Base-by-base conservation (phyloP, 2,113 vertebrate species). In the Hiodon tergisus region DNA sequence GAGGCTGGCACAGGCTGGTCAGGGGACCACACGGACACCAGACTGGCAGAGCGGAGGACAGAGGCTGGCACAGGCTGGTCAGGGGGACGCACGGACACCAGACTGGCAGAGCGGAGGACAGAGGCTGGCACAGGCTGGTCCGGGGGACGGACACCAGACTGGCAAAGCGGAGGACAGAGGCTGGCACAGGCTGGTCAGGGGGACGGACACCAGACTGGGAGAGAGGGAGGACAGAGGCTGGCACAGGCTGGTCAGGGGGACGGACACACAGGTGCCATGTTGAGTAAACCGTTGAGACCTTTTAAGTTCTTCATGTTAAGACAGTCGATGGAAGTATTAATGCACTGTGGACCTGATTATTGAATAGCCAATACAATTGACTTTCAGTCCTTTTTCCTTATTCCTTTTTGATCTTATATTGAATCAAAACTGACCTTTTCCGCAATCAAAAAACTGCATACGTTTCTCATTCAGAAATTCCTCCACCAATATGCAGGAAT, bases 21-120 rank as follows among this genome's bases (percentile, higher is more conserved):
- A 81, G 75, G 65, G 67, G 73, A 80, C n/a, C n/a, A n/a, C n/a
- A 55, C 14, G 59, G 76, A 58, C 31, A 31, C 31, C 47, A 63
- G 61, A 5, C 54, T 57, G 53, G 17, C 13, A 9, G 10, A 0
- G 11, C 11, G 47, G 47, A 14, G 47, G 6, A n/a, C 4, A 74
- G 51, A 54, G 72, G 67, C 47, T 53, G 57, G 74, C 76, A 82
- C 78, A 76, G 65, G 78, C 81, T 84, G 82, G 81, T 80, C 82
- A 82, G 76, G 81, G 75, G 72, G 83, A 85, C 75, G 75, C 75
- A 80, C 14, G 59, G 76, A 58, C n/a, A n/a, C n/a, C 47, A 63
- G 61, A 4, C 54, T 55, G 53, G 17, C 13, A 9, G 9, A 0
- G 11, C 10, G 47, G 47, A 14, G 47, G 6, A 14, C 4, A 74